Base-by-base conservation (phyloP, 2,888 invertebrate species). In the Platypus cylindrus region DNA sequence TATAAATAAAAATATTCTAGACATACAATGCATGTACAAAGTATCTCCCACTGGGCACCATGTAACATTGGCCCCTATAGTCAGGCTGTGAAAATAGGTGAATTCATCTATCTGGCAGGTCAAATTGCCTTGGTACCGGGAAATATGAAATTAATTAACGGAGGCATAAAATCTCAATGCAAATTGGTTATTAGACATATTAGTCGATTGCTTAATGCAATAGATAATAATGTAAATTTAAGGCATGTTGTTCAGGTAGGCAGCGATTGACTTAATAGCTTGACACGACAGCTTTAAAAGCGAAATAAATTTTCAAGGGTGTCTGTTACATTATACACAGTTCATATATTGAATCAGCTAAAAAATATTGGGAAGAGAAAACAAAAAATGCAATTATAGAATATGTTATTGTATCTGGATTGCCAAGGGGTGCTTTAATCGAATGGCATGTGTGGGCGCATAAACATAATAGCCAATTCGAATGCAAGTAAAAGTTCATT, bases 41-140 rank as follows among this genome's bases (percentile, higher is more conserved):
- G 91, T 42, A 77, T 93, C 50, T 93, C 91, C 17, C 91, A 94
- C 60, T 94, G 94, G 94, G 91, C 93, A n/a, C 93, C 94, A 1
- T 91, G 93, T 40, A 93, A 90, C 58, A 93, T 94, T 50, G 94
- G 93, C 28, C 93, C 94, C 4, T 94, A 94, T 59, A 93, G 93
- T 57, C 94, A 94, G 65, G 84, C 86, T 2, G 74, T 85, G 40
- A 33, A 24, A 26, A 30, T 43, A 8, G 83, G 82, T 36, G 80
- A 84, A 51, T 75, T 84, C 45, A 78, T 89, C 40, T 78, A 81
- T 54, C 77, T 91, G 31, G 87, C 93, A 48, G 93, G 93, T 1
- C 91, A 91, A 68, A 91, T 94, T 48, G 89, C 85, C 9, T 66
- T 94, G 45, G 78, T 90, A 45, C 91, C 86, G 38, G 83, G 83